Evolutionary conservation across 1,140 invertebrate species (phyloP).

Genomic region (Zaprionus ornatus): DNA sequence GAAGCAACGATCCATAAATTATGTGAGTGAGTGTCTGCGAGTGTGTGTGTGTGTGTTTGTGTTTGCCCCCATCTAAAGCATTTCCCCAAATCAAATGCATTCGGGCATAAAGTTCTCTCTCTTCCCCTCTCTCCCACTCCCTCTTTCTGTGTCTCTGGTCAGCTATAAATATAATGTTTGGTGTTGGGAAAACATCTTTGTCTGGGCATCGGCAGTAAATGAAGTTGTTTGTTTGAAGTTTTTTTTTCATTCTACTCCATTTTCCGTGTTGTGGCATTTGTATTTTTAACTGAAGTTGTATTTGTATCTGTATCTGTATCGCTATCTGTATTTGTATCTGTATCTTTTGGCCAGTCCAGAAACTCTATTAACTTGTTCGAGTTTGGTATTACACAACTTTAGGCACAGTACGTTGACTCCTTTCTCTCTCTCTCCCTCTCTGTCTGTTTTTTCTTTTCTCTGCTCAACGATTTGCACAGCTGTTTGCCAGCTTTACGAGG

Average conservation of each 20-base stretch:
- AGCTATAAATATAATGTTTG: conserved; percentile 30
- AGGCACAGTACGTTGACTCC: conserved; percentile 2
- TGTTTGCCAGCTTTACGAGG: conserved; percentile 12
- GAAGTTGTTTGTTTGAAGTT: conserved; percentile 24
- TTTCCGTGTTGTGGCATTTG: background rate
- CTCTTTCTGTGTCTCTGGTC: conserved; percentile 28
- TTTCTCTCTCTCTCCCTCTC: conserved; percentile 10
- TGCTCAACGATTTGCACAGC: conserved; percentile 20
- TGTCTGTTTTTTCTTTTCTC: background rate
- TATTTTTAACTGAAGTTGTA: background rate
- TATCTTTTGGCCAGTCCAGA: background rate
- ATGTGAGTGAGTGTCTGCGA: background rate
- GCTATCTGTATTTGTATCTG: background rate
- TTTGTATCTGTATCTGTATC: background rate
- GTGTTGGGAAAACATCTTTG: conserved; percentile 1
- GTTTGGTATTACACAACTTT: conserved; percentile 23
- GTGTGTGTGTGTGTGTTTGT: background rate
- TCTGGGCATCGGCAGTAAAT: conserved; percentile 22
- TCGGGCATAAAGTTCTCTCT: conserved; percentile 26
- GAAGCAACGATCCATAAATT: background rate
- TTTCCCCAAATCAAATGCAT: conserved; percentile 14
- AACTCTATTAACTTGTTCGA: conserved; percentile 25
- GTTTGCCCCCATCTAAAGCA: background rate
- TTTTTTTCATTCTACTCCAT: background rate
- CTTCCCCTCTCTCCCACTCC: background rate